Base-by-base conservation (phyloP, 2,888 invertebrate genomes). In the Andrena fulva region DNA sequence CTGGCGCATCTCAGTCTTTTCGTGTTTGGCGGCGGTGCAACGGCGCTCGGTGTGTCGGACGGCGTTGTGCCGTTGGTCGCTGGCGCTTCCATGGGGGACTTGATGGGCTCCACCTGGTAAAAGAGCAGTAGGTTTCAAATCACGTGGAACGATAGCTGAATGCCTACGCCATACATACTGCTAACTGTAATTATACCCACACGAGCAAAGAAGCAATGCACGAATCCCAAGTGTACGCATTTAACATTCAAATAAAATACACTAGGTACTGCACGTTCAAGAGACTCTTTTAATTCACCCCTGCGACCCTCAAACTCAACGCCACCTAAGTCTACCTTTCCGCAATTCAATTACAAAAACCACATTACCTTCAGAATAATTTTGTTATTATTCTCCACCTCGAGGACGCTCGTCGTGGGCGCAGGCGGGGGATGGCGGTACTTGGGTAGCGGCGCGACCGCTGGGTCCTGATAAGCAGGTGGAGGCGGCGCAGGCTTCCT, bases 1-100 rank as follows among this genome's bases (percentile, higher is more conserved):
- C 94, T 94, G 42, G 94, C 94, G 82, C 94, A 94, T 76, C 94
- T 90, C 76, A 93, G 88, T 85, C 93, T 91, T 77, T 92, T 93
- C 31, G 90, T 89, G 75, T 87, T 90, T 6, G 89, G 85, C 60
- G 88, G 73, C 59, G 87, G 87, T 24, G 50, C 77, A 8, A 67
- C 84, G 24, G 69, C 33, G 56, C 52, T 80, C 1, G 82, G 84
- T 0, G 67, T 29, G 54, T 84, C 86, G n/a, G 81, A 85, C n/a
- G 88, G 84, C 24, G 90, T 85, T 8, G 83, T 85, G 54, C 89
- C 89, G 64, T 88, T 90, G n/a, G 89, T 88, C 12, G 87, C 62
- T 5, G 85, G 60, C 5, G 74, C 62, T 8, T 88, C 91, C 24
- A 75, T 75, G 1, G 90, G 90, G 0, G 92, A 89, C 29, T 91